Percentiles rank a stretch among this genome's conserved stretches.
Evolutionary conservation across 1,140 invertebrate genomes (phyloP).

Genomic region (Scylla paramamosain): DNA sequence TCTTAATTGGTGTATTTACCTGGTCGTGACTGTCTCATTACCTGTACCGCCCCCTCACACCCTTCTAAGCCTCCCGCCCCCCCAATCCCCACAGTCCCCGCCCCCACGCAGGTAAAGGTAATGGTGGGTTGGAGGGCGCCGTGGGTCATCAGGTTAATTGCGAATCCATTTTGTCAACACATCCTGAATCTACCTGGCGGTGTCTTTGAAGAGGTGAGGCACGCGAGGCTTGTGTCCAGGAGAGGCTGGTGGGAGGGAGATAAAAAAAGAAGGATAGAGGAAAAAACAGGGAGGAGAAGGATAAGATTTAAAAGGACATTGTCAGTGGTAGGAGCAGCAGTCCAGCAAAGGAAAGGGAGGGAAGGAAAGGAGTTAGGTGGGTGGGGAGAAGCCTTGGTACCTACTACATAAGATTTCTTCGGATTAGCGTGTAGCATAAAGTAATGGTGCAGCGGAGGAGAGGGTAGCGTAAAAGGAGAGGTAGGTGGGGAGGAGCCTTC

Average conservation of each 20-base stretch:
- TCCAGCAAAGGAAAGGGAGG: too few species aligned
- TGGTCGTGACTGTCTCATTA: conserved; percentile 4
- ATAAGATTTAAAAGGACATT: too few species aligned
- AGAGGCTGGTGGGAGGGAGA: neutral
- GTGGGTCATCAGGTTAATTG: conserved; percentile 1
- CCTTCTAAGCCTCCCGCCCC: neutral
- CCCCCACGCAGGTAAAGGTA: neutral
- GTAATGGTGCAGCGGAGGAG: too few species aligned
- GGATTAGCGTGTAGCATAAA: too few species aligned
- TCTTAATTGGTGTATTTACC: neutral
- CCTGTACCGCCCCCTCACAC: neutral
- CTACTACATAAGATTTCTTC: too few species aligned
- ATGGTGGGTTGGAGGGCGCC: neutral
- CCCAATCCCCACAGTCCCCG: neutral
- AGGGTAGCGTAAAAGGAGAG: too few species aligned
- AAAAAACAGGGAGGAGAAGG: too few species aligned
- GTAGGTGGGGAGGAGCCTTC: too few species aligned
- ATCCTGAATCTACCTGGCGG: neutral
- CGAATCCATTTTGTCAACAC: conserved; percentile 8
- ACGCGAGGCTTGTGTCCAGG: neutral
- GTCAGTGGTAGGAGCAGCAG: too few species aligned
- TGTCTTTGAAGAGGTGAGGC: too few species aligned
- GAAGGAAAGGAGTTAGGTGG: too few species aligned
- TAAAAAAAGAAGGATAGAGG: neutral
- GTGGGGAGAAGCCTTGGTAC: too few species aligned